Evolutionary conservation across 2,797 vertebrate species (phyloP).

Genomic region (Margarornis squamiger): DNA sequence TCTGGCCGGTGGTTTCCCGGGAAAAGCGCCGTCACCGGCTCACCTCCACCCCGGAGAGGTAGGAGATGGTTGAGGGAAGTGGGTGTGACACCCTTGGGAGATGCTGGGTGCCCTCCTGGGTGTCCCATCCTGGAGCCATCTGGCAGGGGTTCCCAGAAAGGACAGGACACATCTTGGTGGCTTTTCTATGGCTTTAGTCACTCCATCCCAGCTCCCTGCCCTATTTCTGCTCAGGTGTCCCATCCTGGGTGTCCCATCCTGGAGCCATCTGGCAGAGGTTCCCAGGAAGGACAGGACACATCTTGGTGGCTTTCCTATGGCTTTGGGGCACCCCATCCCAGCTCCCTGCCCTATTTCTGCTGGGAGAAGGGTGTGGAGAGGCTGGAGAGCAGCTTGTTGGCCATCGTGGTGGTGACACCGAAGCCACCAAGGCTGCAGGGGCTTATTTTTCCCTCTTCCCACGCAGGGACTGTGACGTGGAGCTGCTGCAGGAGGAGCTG

Average conservation of each 20-base stretch:
- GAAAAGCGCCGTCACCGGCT: not conserved
- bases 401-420: not conserved
- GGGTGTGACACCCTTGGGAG: not conserved
- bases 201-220: not conserved
- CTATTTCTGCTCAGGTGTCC: not conserved
- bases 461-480: not conserved
- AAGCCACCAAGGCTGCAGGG: not conserved
- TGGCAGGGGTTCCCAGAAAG: not conserved
- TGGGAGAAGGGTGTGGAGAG: not conserved
- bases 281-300: not conserved
- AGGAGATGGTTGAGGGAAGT: not conserved
- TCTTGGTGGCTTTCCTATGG: not conserved
- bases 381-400: not conserved
- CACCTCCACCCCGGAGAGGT: conserved; percentile 81
- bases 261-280: not conserved
- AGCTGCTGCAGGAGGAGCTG: conserved; percentile 34
- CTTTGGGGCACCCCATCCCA: not conserved
- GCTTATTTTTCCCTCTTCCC: accelerated
- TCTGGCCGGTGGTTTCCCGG: not conserved
- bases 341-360: not conserved
- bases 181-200: not conserved
- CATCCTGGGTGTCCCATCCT: not conserved
- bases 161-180: not conserved
- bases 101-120: not conserved
- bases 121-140: not conserved